These are phyloP conservation scores for Dicycla oo DNA, from an alignment of 2,888 invertebrate species.

Conservation along the genomic window DNA sequence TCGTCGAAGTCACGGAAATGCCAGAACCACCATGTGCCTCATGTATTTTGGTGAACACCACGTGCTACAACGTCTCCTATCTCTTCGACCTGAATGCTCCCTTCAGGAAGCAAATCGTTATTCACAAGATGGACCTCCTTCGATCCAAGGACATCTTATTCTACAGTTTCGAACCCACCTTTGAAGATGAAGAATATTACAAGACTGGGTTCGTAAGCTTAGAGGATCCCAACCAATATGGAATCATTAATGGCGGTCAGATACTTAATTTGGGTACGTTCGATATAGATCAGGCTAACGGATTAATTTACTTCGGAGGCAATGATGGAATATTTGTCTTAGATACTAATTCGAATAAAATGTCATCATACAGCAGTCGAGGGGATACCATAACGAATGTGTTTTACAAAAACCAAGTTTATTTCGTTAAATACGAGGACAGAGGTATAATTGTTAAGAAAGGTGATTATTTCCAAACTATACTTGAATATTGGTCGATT, in stretches of 20 bases:
- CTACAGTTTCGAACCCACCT: slow-evolving; percentile 82
- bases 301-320: slow-evolving; percentile 81
- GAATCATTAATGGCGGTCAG: slow-evolving; percentile 71
- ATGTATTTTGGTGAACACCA: slow-evolving; percentile 75
- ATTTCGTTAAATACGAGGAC: slow-evolving; percentile 76
- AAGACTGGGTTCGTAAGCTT: slow-evolving; percentile 82
- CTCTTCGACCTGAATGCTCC: slow-evolving; percentile 80
- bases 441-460: slow-evolving; percentile 78
- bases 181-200: slow-evolving; percentile 80
- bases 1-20: slow-evolving; percentile 47
- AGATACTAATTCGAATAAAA: slow-evolving; percentile 70
- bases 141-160: slow-evolving; percentile 76
- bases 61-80: slow-evolving; percentile 78
- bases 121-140: slow-evolving; percentile 79
- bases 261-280: slow-evolving; percentile 82
- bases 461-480: slow-evolving; percentile 75
- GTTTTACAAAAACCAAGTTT: slow-evolving; percentile 80
- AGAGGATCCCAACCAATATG: slow-evolving; percentile 67
- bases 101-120: slow-evolving; percentile 79
- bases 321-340: slow-evolving; percentile 80
- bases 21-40: slow-evolving; percentile 68
- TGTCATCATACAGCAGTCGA: slow-evolving; percentile 78
- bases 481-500: slow-evolving; percentile 74
- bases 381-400: slow-evolving; percentile 79
- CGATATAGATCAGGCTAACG: slow-evolving; percentile 82